A percentile compares a stretch with the other conserved stretches of the same genome.
These are phyloP conservation scores for Tetropium fuscum DNA, from an alignment of 2,888 invertebrate species.

Conservation along the genomic window DNA sequence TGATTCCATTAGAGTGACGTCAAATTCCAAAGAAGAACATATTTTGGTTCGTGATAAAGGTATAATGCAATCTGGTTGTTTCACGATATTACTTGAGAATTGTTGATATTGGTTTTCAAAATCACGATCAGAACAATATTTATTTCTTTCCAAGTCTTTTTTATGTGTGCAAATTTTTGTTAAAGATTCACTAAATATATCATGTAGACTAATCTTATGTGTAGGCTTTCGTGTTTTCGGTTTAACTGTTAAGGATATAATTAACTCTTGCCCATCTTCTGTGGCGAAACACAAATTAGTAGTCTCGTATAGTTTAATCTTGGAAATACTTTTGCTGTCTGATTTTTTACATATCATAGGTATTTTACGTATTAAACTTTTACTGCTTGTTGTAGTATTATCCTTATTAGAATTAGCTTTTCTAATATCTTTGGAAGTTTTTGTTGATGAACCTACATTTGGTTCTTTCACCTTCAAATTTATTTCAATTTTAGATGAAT, in stretches of 20 bases:
- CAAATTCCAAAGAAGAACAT: constrained; percentile 52
- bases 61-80: constrained; percentile 41
- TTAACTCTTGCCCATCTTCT: constrained; percentile 44
- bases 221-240: constrained; percentile 24
- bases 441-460: no score
- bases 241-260: constrained; percentile 45
- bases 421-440: no score
- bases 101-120: no score
- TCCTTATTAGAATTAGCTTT: no score
- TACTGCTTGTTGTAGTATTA: no score
- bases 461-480: no score
- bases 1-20: constrained; percentile 47
- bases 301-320: constrained; percentile 43
- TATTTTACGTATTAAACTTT: no score
- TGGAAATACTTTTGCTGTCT: constrained; percentile 20
- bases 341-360: background rate
- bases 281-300: constrained; percentile 44
- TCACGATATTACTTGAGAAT: no score
- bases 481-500: background rate
- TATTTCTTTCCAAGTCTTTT: no score
- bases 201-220: constrained; percentile 35
- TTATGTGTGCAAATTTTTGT: no score
- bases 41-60: constrained; percentile 48
- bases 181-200: constrained; percentile 44
- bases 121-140: no score